Conservation (phyloP, 2,888 invertebrate species). For the Caenorhabditis becei region DNA sequence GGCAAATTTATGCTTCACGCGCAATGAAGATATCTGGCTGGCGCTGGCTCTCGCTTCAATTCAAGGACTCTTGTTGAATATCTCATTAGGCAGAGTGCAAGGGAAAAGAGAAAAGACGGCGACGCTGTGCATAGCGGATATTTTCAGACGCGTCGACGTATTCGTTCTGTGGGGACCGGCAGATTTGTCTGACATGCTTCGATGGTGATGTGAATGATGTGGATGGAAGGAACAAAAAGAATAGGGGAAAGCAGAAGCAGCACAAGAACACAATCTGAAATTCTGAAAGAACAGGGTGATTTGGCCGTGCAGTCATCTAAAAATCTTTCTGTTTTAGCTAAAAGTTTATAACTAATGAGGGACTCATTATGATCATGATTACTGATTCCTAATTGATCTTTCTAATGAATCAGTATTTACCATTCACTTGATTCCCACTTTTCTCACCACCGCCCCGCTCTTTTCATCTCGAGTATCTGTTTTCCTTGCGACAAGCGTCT, state of each 20-base stretch:
- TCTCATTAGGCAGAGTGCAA: conserved; percentile 57
- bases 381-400: too few species aligned
- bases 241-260: too few species aligned
- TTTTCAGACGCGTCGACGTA: conserved; percentile 28
- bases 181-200: background rate
- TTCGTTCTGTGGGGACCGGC: conserved; percentile 8
- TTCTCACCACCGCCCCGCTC: background rate
- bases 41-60: conserved; percentile 35
- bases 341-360: background rate
- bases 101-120: conserved; percentile 13
- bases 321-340: background rate
- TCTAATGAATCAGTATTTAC: conserved; percentile 26
- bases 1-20: conserved; percentile 40
- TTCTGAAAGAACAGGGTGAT: background rate
- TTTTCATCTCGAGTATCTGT: conserved; percentile 15
- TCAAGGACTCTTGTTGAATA: conserved; percentile 58
- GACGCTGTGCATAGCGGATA: background rate
- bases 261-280: background rate
- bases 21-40: conserved; percentile 41
- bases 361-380: too few species aligned
- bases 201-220: background rate
- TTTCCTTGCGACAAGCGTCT: conserved; percentile 4
- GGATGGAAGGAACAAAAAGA: background rate
- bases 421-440: conserved; percentile 3
- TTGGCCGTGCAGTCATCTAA: background rate